These are phyloP conservation scores for Lordiphosa clarofinis DNA, from an alignment of 1,140 invertebrate genomes.

Conservation along the genomic window DNA sequence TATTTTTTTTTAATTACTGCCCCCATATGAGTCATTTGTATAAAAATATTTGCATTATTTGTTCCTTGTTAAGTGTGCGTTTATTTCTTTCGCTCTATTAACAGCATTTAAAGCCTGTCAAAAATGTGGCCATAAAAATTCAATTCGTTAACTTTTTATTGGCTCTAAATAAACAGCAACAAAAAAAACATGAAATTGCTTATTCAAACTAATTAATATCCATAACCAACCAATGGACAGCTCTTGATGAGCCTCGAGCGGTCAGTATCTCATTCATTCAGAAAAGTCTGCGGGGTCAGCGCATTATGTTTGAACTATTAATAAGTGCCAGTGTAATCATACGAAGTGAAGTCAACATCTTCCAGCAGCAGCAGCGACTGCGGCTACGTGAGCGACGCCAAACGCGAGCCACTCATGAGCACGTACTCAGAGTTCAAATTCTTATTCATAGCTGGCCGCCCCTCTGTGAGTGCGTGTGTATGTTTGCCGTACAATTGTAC, in stretches of 20 bases:
- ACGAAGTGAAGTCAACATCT: neutral
- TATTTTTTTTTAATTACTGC: slow-evolving; percentile 62
- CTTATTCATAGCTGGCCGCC: slow-evolving; percentile 63
- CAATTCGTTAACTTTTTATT: slow-evolving; percentile 44
- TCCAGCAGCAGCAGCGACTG: neutral
- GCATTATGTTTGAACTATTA: slow-evolving; percentile 29
- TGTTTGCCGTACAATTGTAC: slow-evolving; percentile 9
- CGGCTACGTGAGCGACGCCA: slow-evolving; percentile 49
- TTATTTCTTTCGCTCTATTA: neutral
- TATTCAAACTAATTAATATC: slow-evolving; percentile 42
- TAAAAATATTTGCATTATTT: slow-evolving; percentile 5
- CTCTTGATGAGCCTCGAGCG: no score
- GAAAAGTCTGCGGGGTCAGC: slow-evolving; percentile 20
- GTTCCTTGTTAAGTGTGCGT: slow-evolving; percentile 11
- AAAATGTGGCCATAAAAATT: slow-evolving; percentile 38
- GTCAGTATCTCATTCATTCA: slow-evolving; percentile 22
- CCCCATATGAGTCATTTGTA: slow-evolving; percentile 41
- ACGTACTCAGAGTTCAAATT: slow-evolving; percentile 73
- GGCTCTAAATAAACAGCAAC: slow-evolving; percentile 24
- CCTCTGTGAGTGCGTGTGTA: slow-evolving; percentile 14
- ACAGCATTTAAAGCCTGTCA: slow-evolving; percentile 25
- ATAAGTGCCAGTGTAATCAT: slow-evolving; percentile 55
- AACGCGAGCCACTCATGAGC: slow-evolving; percentile 60
- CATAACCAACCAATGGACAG: slow-evolving; percentile 4
- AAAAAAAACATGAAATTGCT: slow-evolving; percentile 6